Percentiles rank a stretch among this genome's conserved stretches.
Conservation (phyloP, 2,888 invertebrate species). For the Conomelus anceps region DNA sequence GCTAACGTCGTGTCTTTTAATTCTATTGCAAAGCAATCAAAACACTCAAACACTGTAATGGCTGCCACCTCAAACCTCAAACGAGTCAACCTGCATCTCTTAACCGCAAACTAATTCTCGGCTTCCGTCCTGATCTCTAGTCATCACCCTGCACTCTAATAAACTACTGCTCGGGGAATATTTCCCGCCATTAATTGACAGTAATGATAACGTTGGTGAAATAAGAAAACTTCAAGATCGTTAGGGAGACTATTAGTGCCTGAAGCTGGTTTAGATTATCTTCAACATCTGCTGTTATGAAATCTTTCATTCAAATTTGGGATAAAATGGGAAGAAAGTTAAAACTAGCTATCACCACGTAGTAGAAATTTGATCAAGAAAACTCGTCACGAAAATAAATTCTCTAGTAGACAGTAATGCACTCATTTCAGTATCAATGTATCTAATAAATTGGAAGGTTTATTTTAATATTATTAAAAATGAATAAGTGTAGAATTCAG, state of each 20-base stretch:
- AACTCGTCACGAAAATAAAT: too few relatives aligned
- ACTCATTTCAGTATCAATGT: too few relatives aligned
- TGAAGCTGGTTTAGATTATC: not conserved
- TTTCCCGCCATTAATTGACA: not conserved
- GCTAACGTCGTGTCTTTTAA: not conserved
- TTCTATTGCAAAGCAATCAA: conserved; percentile 11
- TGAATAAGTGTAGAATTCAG: too few relatives aligned
- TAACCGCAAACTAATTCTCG: not conserved
- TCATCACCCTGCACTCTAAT: not conserved
- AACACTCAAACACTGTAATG: not conserved
- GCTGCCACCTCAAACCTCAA: not conserved
- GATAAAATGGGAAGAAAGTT: too few relatives aligned
- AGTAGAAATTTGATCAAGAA: too few relatives aligned
- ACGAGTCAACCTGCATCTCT: not conserved
- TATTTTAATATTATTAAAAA: too few relatives aligned
- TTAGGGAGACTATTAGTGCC: not conserved
- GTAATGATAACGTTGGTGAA: not conserved
- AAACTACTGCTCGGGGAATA: not conserved
- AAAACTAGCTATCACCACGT: too few relatives aligned
- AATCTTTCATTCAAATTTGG: too few relatives aligned
- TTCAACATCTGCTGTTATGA: too few relatives aligned
- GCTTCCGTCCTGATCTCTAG: not conserved
- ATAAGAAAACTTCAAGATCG: not conserved
- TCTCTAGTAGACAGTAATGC: too few relatives aligned
- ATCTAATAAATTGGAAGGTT: too few relatives aligned